Percentiles rank a stretch among this genome's conserved stretches.
These are phyloP conservation scores for Aphelenchoides avenae DNA, from an alignment of 1,140 invertebrate species.

Conservation along the genomic window DNA sequence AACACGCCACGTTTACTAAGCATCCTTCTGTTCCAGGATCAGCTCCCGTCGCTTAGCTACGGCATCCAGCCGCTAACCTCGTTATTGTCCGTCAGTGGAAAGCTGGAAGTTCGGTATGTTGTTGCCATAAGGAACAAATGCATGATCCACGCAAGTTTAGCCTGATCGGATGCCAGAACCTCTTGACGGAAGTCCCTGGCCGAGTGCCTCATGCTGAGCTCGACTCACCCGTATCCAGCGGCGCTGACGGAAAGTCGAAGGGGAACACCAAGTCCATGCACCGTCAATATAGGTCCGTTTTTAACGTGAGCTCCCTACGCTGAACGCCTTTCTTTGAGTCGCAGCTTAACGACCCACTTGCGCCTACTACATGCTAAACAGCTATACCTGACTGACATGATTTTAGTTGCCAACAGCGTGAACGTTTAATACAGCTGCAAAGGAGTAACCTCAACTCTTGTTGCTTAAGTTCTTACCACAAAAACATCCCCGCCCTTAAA, in stretches of 20 bases:
- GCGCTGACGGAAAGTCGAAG: slow-evolving; percentile 3
- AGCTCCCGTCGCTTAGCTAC: neutral
- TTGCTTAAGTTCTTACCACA: too few species aligned
- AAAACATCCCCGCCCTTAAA: too few species aligned
- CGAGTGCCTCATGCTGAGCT: too few species aligned
- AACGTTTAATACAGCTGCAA: too few species aligned
- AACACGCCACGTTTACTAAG: too few species aligned
- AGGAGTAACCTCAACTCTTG: too few species aligned
- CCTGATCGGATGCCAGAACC: slow-evolving; percentile 29
- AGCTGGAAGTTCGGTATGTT: slow-evolving; percentile 36
- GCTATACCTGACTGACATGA: too few species aligned
- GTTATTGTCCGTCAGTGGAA: slow-evolving; percentile 51
- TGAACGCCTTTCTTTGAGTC: slow-evolving; percentile 10
- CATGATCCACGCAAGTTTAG: slow-evolving; percentile 4
- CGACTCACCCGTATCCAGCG: slow-evolving; percentile 6
- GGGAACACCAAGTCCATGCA: slow-evolving; percentile 10
- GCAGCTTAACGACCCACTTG: slow-evolving; percentile 13
- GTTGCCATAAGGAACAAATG: neutral
- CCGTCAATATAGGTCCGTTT: slow-evolving; percentile 17
- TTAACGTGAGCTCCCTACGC: neutral
- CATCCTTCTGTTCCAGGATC: neutral
- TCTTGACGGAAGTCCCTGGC: slow-evolving; percentile 31
- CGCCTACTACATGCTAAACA: neutral
- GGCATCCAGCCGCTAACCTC: slow-evolving; percentile 1
- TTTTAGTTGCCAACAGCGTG: neutral